These are phyloP conservation scores for Falco novaeseelandiae DNA, from an alignment of 2,797 vertebrate genomes.

Conservation along the genomic window DNA sequence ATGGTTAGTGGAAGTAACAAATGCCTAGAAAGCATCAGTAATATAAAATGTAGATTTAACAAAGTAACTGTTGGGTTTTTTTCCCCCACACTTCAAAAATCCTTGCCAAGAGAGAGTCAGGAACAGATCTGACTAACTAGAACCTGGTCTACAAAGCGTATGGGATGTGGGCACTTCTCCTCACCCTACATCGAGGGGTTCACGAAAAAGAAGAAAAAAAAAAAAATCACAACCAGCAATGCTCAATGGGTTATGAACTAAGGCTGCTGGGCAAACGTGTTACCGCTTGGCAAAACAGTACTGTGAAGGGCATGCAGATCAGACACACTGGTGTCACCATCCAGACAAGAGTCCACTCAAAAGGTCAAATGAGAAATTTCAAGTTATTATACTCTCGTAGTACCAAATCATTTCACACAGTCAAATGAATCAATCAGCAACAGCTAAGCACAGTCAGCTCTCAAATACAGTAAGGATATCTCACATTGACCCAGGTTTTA, in stretches of 20 bases:
- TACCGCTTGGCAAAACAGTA: not conserved
- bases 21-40: not conserved
- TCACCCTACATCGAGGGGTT: not conserved
- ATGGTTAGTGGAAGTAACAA: not conserved
- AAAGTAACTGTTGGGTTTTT: not conserved
- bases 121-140: not conserved
- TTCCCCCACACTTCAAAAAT: not conserved
- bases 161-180: not conserved
- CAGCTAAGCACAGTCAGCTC: not conserved
- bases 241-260: not conserved
- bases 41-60: not conserved
- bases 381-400: not conserved
- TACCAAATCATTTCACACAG: not conserved
- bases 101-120: not conserved
- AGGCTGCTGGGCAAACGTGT: rapidly evolving
- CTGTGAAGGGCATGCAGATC: not conserved
- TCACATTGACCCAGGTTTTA: not conserved
- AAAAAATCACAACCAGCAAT: not conserved
- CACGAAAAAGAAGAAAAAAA: not conserved
- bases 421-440: not conserved
- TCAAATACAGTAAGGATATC: not conserved
- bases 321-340: not conserved
- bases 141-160: not conserved
- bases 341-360: not conserved
- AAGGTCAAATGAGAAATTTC: not conserved